phyloP scores from a whole-genome alignment of 30 jellyfish, hydroid and myxozoan genomes.

The Sanderia malayensis region DNA sequence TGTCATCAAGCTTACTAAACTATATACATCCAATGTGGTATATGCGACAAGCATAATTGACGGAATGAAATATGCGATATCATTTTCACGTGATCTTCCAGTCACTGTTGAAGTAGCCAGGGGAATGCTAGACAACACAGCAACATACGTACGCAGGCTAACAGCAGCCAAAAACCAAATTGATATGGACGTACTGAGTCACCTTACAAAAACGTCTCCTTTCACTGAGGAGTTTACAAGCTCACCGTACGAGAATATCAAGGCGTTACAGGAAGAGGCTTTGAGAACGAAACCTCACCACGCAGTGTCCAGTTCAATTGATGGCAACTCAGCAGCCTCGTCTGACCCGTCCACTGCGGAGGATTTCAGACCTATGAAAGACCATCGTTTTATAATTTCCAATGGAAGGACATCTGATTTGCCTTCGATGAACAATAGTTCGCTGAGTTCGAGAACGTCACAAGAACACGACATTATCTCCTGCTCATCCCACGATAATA shows the following conservation, averaged over 20 bases:
- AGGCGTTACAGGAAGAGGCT: conserved; percentile 33
- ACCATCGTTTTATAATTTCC: neutral
- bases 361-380: conserved; percentile 15
- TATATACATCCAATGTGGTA: conserved; percentile 40
- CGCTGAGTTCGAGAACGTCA: neutral
- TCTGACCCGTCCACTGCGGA: conserved; percentile 39
- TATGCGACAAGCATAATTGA: conserved; percentile 66
- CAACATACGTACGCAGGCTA: conserved; percentile 43
- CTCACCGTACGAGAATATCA: conserved; percentile 37
- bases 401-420: neutral
- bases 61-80: conserved; percentile 69
- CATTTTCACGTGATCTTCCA: conserved; percentile 83
- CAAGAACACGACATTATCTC: neutral
- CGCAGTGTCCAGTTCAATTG: neutral
- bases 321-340: conserved; percentile 11
- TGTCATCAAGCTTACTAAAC: conserved; percentile 23
- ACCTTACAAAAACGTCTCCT: conserved; percentile 36
- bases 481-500: neutral
- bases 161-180: conserved; percentile 29
- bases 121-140: conserved; percentile 44
- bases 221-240: conserved; percentile 36
- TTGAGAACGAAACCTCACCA: conserved; percentile 6
- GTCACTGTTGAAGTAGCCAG: conserved; percentile 72
- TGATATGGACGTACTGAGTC: conserved; percentile 41
- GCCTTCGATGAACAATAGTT: neutral